Evolutionary conservation across 2,888 invertebrate species (phyloP).

Genomic region (Andricus curvator): DNA sequence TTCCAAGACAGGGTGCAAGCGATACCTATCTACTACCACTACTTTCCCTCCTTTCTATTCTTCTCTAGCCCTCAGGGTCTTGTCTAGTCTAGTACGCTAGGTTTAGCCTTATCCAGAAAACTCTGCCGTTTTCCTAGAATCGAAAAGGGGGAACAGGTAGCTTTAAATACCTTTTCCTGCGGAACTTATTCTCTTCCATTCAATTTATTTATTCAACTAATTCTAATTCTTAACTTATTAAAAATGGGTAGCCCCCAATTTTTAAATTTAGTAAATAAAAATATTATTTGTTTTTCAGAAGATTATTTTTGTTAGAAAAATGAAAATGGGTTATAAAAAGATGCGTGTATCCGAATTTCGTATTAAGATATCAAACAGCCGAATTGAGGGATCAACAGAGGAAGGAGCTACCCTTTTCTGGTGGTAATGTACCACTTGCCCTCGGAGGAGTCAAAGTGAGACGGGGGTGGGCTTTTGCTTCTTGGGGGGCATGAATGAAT

Average conservation of each 20-base stretch:
- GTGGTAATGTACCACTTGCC: slow-evolving; percentile 71
- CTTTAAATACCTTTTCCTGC: not conserved
- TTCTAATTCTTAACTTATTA: not conserved
- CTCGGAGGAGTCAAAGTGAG: slow-evolving; percentile 64
- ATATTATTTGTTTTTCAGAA: not conserved
- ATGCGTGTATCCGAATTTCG: slow-evolving; percentile 67
- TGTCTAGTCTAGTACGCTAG: slow-evolving; percentile 1
- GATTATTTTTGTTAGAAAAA: not conserved
- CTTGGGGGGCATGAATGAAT: slow-evolving; percentile 75
- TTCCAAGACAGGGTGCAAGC: slow-evolving; percentile 46
- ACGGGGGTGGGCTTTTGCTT: slow-evolving; percentile 59
- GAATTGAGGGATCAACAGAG: slow-evolving; percentile 63
- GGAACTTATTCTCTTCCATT: slow-evolving; percentile 5
- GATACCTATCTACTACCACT: slow-evolving; percentile 41
- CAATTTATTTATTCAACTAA: not conserved
- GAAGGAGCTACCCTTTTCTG: slow-evolving; percentile 68
- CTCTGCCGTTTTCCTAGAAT: slow-evolving; percentile 5
- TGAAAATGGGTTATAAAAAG: not conserved
- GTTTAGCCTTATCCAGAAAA: not conserved
- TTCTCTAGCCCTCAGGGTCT: slow-evolving; percentile 22
- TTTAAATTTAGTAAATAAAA: not conserved
- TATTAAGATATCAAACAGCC: slow-evolving; percentile 77
- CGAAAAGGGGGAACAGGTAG: not conserved
- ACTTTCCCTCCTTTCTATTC: slow-evolving; percentile 33
- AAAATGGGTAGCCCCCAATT: not conserved